phyloP scores from a whole-genome alignment of 2,113 vertebrate genomes.

The Hyla sarda region DNA sequence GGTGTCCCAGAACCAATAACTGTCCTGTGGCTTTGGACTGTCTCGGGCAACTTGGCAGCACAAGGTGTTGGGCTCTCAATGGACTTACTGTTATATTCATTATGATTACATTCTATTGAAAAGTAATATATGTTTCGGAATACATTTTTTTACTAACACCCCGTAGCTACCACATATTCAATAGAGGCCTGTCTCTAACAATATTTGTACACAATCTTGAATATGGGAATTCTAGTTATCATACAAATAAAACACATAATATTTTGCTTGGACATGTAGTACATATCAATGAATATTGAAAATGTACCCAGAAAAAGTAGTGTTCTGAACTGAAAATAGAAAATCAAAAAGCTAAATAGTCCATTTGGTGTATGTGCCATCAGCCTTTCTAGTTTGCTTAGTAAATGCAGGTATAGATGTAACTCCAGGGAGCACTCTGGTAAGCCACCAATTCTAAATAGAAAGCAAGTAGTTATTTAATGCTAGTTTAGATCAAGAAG shows the following conservation, averaged over 20 bases:
- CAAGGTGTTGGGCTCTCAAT: too few species aligned
- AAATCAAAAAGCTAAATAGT: neutral
- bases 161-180: too few species aligned
- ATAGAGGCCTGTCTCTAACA: neutral
- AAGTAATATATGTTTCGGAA: too few species aligned
- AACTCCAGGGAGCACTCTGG: conserved; percentile 9
- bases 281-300: neutral
- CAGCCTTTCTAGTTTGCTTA: conserved; percentile 4
- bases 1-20: too few species aligned
- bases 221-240: neutral
- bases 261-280: neutral
- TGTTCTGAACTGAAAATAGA: neutral
- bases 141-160: neutral
- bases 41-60: too few species aligned
- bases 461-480: neutral
- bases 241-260: neutral
- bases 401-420: neutral
- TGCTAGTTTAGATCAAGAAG: neutral
- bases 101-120: neutral
- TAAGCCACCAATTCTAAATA: neutral
- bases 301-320: neutral
- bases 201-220: neutral
- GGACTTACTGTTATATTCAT: too few species aligned
- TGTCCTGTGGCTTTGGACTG: too few species aligned
- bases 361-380: neutral